Percentiles rank a stretch among this genome's conserved stretches.
These are phyloP conservation scores for Physella acuta DNA, from an alignment of 1,140 invertebrate species.

Conservation along the genomic window DNA sequence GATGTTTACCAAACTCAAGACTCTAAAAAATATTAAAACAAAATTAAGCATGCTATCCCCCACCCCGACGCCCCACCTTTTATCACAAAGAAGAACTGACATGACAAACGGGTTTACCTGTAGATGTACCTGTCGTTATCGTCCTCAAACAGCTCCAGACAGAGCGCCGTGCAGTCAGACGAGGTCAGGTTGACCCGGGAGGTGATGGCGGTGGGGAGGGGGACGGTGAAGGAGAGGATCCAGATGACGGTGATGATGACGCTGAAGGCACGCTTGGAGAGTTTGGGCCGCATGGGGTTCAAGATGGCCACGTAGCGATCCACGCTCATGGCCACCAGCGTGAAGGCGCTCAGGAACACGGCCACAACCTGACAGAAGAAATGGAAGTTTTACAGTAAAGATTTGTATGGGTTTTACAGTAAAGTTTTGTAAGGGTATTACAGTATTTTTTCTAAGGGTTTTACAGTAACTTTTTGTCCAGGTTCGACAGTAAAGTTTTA, in stretches of 20 bases:
- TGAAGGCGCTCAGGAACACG: conserved; percentile 91
- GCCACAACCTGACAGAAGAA: conserved; percentile 78
- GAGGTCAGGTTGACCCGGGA: conserved; percentile 30
- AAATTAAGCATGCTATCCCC: too few relatives aligned
- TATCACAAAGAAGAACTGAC: too few relatives aligned
- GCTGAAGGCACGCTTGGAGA: conserved; percentile 72
- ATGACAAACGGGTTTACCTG: too few relatives aligned
- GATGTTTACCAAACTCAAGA: too few relatives aligned
- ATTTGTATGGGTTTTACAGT: too few relatives aligned
- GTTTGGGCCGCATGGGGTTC: conserved; percentile 78
- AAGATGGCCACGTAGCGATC: conserved; percentile 95
- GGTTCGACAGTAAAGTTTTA: too few relatives aligned
- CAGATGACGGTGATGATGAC: conserved; percentile 75
- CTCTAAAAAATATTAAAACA: too few relatives aligned
- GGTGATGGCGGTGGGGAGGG: conserved; percentile 44
- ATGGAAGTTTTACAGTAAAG: too few relatives aligned
- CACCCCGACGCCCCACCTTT: too few relatives aligned
- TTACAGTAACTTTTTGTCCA: too few relatives aligned
- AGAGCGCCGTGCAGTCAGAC: conserved; percentile 31
- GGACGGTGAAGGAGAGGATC: conserved; percentile 62
- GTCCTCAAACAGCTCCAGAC: conserved; percentile 36
- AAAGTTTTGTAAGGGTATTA: too few relatives aligned
- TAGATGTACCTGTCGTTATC: conserved; percentile 66
- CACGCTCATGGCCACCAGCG: conserved; percentile 91
- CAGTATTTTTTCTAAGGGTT: too few relatives aligned